Percentiles rank a stretch among this genome's conserved stretches.
phyloP scores from a whole-genome alignment of 1,140 invertebrate species.

The Rhizoglyphus robini region DNA sequence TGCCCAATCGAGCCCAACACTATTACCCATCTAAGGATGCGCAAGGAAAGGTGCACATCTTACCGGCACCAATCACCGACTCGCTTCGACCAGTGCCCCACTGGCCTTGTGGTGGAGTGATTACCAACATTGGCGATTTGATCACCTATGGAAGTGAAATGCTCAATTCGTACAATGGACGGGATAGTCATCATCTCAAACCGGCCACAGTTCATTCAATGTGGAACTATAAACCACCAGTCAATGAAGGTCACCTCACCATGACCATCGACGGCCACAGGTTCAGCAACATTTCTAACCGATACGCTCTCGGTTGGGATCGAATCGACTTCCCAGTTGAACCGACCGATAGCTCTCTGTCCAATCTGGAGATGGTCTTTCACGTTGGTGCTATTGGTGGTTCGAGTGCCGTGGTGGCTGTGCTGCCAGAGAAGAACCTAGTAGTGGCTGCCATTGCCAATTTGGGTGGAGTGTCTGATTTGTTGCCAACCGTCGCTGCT shows the following conservation, averaged over 20 bases:
- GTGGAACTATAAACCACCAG: constrained; percentile 13
- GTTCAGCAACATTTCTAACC: background rate
- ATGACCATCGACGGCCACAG: background rate
- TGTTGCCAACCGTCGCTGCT: background rate
- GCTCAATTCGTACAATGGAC: background rate
- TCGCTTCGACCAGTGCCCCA: constrained; percentile 1
- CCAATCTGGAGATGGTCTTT: background rate
- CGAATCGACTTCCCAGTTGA: background rate
- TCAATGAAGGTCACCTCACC: background rate
- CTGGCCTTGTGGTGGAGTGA: constrained; percentile 8
- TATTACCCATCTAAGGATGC: background rate
- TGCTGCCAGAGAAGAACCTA: constrained; percentile 5
- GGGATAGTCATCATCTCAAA: background rate
- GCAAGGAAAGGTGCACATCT: background rate
- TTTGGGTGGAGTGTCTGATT: background rate
- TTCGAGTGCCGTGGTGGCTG: background rate
- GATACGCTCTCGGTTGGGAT: constrained; percentile 13
- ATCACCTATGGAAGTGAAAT: constrained; percentile 2
- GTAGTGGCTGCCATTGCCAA: background rate
- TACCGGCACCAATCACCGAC: background rate
- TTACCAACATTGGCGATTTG: background rate
- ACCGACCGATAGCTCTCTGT: background rate
- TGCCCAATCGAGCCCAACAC: background rate
- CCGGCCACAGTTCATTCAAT: background rate
- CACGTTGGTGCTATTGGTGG: background rate